These are phyloP conservation scores for Aurelia sp. DNA, from an alignment of 30 jellyfish, hydroid and myxozoan species.

Conservation along the genomic window DNA sequence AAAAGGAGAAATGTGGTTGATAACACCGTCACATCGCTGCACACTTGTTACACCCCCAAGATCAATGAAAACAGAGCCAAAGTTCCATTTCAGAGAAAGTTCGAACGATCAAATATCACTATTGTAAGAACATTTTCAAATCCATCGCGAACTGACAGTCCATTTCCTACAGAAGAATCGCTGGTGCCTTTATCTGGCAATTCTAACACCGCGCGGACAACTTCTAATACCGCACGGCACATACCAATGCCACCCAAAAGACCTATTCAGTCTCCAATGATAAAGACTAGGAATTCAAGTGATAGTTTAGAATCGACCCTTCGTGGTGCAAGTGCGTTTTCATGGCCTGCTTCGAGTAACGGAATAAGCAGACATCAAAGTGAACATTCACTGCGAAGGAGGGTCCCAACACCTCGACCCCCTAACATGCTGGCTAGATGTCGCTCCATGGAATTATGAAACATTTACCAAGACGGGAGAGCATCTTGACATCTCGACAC, in stretches of 20 bases:
- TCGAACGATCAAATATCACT: too few relatives aligned
- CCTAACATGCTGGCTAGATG: slow-evolving; percentile 10
- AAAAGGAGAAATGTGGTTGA: too few relatives aligned
- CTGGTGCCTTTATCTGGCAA: too few relatives aligned
- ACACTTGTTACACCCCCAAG: too few relatives aligned
- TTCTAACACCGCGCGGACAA: background rate
- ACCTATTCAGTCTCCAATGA: too few relatives aligned
- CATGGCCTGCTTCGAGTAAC: slow-evolving; percentile 52
- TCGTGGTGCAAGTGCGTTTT: slow-evolving; percentile 31
- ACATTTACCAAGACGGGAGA: background rate
- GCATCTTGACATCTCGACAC: slow-evolving; percentile 13
- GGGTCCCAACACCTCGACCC: slow-evolving; percentile 36
- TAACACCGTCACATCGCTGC: too few relatives aligned
- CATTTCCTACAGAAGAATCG: background rate
- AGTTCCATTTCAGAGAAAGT: background rate
- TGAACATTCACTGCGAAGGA: background rate
- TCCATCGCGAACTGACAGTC: slow-evolving; percentile 2
- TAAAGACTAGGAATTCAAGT: background rate
- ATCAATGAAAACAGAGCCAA: background rate
- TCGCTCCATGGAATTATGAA: slow-evolving; percentile 7
- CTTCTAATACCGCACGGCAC: background rate
- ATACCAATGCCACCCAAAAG: too few relatives aligned
- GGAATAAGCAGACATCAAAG: background rate
- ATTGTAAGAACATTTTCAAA: background rate
- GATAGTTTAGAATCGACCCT: background rate